Percentiles rank a stretch among this genome's conserved stretches.
phyloP scores from a whole-genome alignment of 2,113 vertebrate genomes.

The Pandion haliaetus region DNA sequence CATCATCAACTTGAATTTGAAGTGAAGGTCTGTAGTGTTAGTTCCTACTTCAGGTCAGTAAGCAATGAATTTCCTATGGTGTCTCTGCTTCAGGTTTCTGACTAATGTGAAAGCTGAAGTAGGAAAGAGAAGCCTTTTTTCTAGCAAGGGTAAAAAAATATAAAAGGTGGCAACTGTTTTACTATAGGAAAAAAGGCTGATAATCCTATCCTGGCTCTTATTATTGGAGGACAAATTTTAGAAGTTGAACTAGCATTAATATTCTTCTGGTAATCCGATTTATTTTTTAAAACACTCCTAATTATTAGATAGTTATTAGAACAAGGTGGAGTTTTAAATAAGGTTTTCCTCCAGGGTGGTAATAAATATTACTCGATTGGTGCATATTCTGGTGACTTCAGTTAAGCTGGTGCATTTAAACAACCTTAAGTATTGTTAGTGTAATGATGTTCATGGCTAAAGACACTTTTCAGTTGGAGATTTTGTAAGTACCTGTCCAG shows the following conservation, averaged over 20 bases:
- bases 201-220: neutral
- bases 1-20: neutral
- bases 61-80: neutral
- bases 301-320: neutral
- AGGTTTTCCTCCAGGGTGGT: neutral
- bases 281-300: neutral
- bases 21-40: neutral
- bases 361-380: neutral
- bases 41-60: neutral
- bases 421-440: too few relatives aligned
- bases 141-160: neutral
- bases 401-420: neutral
- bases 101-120: neutral
- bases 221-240: neutral
- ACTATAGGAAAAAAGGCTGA: neutral
- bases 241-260: neutral
- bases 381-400: neutral
- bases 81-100: neutral
- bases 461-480: neutral
- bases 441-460: neutral
- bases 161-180: neutral
- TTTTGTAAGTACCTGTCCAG: too few relatives aligned
- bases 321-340: too few relatives aligned
- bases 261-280: neutral
- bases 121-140: neutral